phyloP scores from a whole-genome alignment of 2,797 vertebrate genomes.

The Pangasius krempfi region DNA sequence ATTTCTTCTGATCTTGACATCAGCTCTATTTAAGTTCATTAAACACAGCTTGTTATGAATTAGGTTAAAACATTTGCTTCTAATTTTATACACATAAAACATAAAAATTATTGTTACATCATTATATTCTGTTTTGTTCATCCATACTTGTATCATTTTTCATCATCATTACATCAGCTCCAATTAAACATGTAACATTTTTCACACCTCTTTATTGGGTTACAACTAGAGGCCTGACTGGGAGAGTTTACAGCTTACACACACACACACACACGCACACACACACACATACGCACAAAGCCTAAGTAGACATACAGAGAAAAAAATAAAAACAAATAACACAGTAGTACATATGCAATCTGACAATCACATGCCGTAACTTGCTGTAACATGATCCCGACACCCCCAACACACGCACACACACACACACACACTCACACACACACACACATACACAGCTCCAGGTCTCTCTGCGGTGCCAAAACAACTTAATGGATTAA shows the following conservation, averaged over 20 bases:
- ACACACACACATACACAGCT: constrained; percentile 64
- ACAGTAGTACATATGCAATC: constrained; percentile 38
- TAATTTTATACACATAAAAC: not conserved
- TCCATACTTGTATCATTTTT: constrained; percentile 34
- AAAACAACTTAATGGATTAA: constrained; percentile 96
- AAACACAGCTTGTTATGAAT: not conserved
- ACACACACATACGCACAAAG: constrained; percentile 19
- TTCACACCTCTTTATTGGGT: constrained; percentile 40
- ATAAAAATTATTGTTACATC: constrained; percentile 10
- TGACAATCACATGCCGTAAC: constrained; percentile 48
- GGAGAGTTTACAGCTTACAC: constrained; percentile 11
- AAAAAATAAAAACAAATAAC: constrained; percentile 18
- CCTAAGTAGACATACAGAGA: constrained; percentile 10
- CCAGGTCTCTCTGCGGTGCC: constrained; percentile 85
- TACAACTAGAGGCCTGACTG: constrained; percentile 29
- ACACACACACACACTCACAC: constrained; percentile 10
- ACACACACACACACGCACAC: constrained; percentile 23
- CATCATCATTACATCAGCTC: constrained; percentile 43
- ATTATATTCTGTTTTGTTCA: constrained; percentile 12
- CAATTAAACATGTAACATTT: constrained; percentile 51
- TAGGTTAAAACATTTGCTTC: not conserved
- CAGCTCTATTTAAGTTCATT: not conserved
- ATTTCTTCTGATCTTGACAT: not conserved
- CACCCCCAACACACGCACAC: not conserved
- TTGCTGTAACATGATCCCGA: constrained; percentile 33